Conservation (phyloP, 2,113 vertebrate species). For the Microtus oregoni region DNA sequence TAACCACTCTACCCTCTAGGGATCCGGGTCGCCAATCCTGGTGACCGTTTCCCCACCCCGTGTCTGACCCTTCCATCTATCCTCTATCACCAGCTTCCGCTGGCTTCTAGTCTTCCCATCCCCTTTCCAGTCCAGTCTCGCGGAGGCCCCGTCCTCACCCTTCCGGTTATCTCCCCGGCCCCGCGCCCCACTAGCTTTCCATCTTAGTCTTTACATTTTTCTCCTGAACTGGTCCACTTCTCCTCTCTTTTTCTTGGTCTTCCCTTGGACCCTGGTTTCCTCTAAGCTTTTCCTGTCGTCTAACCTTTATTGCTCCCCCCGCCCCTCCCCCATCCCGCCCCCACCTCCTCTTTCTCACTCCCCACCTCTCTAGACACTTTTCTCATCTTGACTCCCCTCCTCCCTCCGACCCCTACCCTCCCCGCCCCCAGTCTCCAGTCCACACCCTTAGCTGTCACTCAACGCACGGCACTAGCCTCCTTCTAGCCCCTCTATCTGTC, state of each 20-base stretch:
- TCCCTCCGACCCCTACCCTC: not conserved
- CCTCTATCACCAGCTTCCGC: not conserved
- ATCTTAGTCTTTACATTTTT: not conserved
- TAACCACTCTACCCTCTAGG: slow-evolving; percentile 33
- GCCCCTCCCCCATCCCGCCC: not conserved
- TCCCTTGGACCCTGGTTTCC: not conserved
- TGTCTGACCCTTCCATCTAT: not conserved
- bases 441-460: slow-evolving; percentile 64
- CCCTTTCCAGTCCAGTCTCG: not conserved
- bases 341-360: no score
- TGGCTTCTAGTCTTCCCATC: not conserved
- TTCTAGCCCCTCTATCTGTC: slow-evolving; percentile 36
- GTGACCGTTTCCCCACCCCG: not conserved
- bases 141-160: not conserved
- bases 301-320: not conserved
- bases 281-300: not conserved
- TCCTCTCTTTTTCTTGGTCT: not conserved
- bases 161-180: not conserved
- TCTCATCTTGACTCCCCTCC: not conserved
- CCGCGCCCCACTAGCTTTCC: not conserved
- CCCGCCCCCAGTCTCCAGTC: slow-evolving; percentile 38
- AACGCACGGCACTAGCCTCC: not conserved
- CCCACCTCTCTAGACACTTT: not conserved
- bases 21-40: not conserved
- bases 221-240: not conserved